Conservation (phyloP, 2,888 invertebrate genomes). For the Nemapogon koenigi region DNA sequence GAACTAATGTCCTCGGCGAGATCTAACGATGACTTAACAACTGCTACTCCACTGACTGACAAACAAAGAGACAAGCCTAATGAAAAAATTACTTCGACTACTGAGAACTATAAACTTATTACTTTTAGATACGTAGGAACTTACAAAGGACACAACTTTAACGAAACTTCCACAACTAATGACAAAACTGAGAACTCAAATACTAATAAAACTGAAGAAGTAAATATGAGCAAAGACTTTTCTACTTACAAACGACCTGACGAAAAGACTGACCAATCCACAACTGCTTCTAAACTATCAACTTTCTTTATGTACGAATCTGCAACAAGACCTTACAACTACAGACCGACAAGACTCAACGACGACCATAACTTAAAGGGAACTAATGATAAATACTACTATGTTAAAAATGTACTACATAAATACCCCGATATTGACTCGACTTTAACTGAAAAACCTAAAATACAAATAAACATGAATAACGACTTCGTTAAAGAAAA, state of each 20-base stretch:
- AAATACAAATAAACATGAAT: constrained; percentile 18
- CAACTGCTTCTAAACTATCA: constrained; percentile 35
- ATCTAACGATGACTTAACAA: constrained; percentile 32
- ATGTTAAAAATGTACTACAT: constrained; percentile 46
- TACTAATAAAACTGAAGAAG: constrained; percentile 20
- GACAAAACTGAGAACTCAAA: constrained; percentile 9
- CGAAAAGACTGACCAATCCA: constrained; percentile 17
- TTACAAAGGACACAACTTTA: constrained; percentile 34
- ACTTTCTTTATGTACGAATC: constrained; percentile 50
- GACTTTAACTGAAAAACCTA: constrained; percentile 15
- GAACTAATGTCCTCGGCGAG: constrained; percentile 40
- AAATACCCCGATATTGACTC: constrained; percentile 33
- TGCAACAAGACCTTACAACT: constrained; percentile 41
- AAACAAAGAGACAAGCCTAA: constrained; percentile 10
- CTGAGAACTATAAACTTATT: constrained; percentile 47
- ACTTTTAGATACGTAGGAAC: constrained; percentile 59
- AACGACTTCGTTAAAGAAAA: constrained; percentile 26
- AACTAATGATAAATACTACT: constrained; percentile 43
- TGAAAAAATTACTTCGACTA: constrained; percentile 23
- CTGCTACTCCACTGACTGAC: constrained; percentile 12
- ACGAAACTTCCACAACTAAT: constrained; percentile 18
- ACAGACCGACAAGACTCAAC: constrained; percentile 47
- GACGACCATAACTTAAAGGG: constrained; percentile 32
- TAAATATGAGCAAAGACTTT: constrained; percentile 42
- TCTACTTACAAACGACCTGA: constrained; percentile 26